Base-by-base conservation (phyloP, 2,888 invertebrate species). In the Coronaproctus castanopsis region DNA sequence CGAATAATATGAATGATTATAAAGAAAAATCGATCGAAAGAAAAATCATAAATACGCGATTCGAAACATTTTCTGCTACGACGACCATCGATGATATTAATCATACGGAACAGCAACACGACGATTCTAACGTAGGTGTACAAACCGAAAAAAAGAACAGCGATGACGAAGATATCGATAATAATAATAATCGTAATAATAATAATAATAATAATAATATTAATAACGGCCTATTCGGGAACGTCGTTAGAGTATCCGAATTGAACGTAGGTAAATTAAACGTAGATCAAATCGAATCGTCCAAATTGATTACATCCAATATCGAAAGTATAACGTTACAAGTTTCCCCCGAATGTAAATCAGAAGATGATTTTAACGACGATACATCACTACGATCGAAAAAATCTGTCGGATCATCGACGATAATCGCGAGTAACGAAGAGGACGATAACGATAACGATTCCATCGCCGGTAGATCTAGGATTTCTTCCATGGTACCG, bases 241-340 rank as follows among this genome's bases (percentile, higher is more conserved):
- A 36, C 8, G 36, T 36, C 36, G 36, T 14, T 5, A 8, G 36
- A 69, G 79, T 88, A 1, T 74, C 76, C 23, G 86, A 87, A 69
- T 75, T 88, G 62, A 85, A 86, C 68, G 87, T 89, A 0, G 86
- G 87, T 59, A 77, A 82, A 56, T 70, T 89, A 21, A 84, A 81
- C 63, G 87, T 88, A 0, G 81, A 82, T 60, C 85, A 86, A 66
- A 72, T 88, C 52, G 81, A 86, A 69, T 87, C 88, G 0, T 81
- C 80, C 59, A 85, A 83, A 70, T 84, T 88, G 62, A 75, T 82
- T 56, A 87, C 87, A 0, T 86, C 87, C 0, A 86, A 87, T 70
- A 80, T 88, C 62, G 87, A 87, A 67, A 83, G 86, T 3, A 77
- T 80, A 65, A 80, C 81, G 48, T 76, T 88, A 63, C 80, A 79